Percentiles rank a stretch among this genome's conserved stretches.
Conservation (phyloP, 2,113 vertebrate genomes). For the Eupsittula cactorum region DNA sequence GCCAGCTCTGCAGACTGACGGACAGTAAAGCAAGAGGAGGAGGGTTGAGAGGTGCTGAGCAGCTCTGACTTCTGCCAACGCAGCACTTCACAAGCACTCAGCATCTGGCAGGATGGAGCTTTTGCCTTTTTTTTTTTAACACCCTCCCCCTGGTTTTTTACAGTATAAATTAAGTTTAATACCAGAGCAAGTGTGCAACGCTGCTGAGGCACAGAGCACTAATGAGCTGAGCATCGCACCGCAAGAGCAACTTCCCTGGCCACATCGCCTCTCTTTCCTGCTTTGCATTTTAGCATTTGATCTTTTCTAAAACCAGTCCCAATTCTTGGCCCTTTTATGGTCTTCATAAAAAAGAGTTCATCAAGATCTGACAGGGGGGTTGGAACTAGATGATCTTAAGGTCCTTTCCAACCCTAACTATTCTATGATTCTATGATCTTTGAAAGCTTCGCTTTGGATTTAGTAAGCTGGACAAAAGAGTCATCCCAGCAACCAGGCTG, state of each 20-base stretch:
- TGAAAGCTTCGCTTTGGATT: neutral
- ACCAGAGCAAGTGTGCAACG: neutral
- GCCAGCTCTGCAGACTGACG: neutral
- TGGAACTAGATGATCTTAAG: too few species aligned
- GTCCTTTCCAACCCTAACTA: too few species aligned
- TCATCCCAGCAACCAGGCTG: neutral
- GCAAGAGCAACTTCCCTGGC: neutral
- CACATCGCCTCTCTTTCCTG: neutral
- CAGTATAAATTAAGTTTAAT: neutral
- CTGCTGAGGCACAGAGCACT: neutral
- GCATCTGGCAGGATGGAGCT: constrained; percentile 25
- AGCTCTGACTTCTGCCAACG: neutral
- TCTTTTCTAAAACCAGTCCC: constrained; percentile 1
- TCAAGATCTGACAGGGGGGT: neutral
- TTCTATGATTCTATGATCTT: neutral
- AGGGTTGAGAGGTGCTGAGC: constrained; percentile 11
- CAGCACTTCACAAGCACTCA: neutral
- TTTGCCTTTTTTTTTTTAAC: neutral
- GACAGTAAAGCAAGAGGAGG: neutral
- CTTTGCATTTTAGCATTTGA: neutral
- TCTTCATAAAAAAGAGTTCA: neutral
- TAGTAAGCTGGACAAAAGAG: neutral
- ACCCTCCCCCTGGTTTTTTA: neutral
- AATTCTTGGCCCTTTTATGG: neutral
- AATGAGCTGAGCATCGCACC: neutral